Evolutionary conservation across 1,140 invertebrate genomes (phyloP).

Genomic region (Pemphigus obesinymphae): DNA sequence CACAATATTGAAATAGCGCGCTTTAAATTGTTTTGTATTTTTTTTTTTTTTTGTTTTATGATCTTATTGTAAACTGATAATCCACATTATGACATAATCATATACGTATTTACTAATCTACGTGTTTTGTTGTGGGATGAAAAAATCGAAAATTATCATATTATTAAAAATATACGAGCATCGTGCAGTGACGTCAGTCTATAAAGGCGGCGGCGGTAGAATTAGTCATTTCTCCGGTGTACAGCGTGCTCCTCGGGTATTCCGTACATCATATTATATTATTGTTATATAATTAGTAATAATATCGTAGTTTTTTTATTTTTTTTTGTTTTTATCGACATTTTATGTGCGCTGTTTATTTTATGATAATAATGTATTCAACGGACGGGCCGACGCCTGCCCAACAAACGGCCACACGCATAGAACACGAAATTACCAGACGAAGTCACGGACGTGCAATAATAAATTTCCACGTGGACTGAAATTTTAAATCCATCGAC

Average conservation of each 20-base stretch:
- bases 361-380: too few relatives aligned
- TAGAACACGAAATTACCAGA: background rate
- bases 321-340: conserved; percentile 23
- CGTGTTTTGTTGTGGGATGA: background rate
- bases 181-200: background rate
- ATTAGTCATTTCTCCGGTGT: conserved; percentile 16
- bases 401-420: background rate
- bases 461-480: background rate
- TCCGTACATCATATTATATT: too few relatives aligned
- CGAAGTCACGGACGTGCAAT: background rate
- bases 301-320: too few relatives aligned
- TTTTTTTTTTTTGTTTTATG: too few relatives aligned
- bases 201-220: background rate
- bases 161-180: background rate
- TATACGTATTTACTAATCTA: too few relatives aligned
- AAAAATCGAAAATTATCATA: background rate
- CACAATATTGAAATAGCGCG: too few relatives aligned
- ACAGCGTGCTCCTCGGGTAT: too few relatives aligned
- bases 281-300: too few relatives aligned
- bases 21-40: background rate
- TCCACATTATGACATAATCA: too few relatives aligned
- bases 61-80: too few relatives aligned
- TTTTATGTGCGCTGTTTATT: background rate
- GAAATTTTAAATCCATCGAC: background rate
- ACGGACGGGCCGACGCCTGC: background rate